A percentile compares a stretch with the other conserved stretches of the same genome.
Evolutionary conservation across 23 tunicate genomes (phyloP).

Genomic region (Diplosoma virens): DNA sequence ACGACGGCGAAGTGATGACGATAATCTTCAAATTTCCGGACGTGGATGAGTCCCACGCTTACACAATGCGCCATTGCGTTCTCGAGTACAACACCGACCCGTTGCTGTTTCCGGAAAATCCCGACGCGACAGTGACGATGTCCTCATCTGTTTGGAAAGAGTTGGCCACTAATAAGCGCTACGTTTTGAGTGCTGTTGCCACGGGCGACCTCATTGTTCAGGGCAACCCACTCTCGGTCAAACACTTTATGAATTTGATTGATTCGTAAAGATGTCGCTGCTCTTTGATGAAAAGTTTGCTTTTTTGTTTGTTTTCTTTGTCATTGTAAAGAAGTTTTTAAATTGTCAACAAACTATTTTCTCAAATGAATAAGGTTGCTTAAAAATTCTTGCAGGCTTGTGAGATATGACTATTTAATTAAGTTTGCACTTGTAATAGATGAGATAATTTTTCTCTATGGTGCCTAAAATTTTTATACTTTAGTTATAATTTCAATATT

Average conservation of each 20-base stretch:
- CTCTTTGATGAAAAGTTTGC: too few relatives aligned
- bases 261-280: background rate
- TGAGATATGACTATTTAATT: too few relatives aligned
- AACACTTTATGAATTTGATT: conserved; percentile 14
- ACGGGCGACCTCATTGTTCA: conserved; percentile 33
- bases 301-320: too few relatives aligned
- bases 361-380: too few relatives aligned
- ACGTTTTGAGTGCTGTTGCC: conserved; percentile 18
- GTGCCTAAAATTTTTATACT: too few relatives aligned
- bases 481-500: too few relatives aligned
- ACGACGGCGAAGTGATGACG: conserved; percentile 6
- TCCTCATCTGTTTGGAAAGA: conserved; percentile 27
- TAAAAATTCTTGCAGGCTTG: too few relatives aligned
- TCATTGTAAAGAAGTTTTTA: too few relatives aligned
- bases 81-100: conserved; percentile 12
- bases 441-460: too few relatives aligned
- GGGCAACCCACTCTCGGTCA: conserved; percentile 32
- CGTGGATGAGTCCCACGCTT: conserved; percentile 3
- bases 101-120: background rate
- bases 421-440: too few relatives aligned
- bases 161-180: conserved; percentile 7
- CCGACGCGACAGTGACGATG: conserved; percentile 34
- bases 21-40: conserved; percentile 37
- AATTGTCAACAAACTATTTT: too few relatives aligned
- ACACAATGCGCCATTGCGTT: conserved; percentile 53